These are phyloP conservation scores for Dolichomitus sp. DNA, from an alignment of 2,888 invertebrate genomes.

Conservation along the genomic window DNA sequence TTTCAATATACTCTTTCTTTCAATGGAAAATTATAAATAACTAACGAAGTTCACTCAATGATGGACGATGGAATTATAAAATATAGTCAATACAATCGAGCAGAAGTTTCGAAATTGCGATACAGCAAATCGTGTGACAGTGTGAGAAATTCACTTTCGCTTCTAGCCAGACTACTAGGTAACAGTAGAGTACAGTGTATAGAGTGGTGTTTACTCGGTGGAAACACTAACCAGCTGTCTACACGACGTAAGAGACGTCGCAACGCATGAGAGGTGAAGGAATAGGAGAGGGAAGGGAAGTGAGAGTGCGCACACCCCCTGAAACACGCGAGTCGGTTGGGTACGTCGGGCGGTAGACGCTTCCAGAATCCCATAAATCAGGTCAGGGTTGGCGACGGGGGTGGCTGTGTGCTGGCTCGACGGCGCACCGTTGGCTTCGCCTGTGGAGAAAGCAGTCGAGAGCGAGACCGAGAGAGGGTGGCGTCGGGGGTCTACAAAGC, in stretches of 20 bases:
- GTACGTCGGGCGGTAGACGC: constrained; percentile 85
- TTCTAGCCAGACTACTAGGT: constrained; percentile 30
- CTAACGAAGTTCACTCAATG: background rate
- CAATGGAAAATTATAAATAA: background rate
- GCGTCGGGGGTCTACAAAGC: constrained; percentile 72
- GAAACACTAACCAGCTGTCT: constrained; percentile 84
- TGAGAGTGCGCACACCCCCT: constrained; percentile 71
- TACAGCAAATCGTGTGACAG: background rate
- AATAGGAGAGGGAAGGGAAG: constrained; percentile 30
- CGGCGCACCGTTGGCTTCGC: constrained; percentile 49
- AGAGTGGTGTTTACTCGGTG: constrained; percentile 66
- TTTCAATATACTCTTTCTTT: background rate
- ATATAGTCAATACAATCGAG: background rate
- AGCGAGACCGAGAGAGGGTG: constrained; percentile 75
- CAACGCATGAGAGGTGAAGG: constrained; percentile 40
- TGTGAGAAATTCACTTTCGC: constrained; percentile 54
- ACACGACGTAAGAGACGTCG: constrained; percentile 65
- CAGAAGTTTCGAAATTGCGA: constrained; percentile 4
- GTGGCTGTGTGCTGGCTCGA: constrained; percentile 71
- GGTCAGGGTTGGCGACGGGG: constrained; percentile 86
- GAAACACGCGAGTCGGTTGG: constrained; percentile 74
- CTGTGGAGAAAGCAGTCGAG: constrained; percentile 73
- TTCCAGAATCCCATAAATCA: constrained; percentile 90
- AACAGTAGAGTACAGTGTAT: constrained; percentile 19
- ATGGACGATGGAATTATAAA: background rate